These are phyloP conservation scores for Callochromis pleurospilus DNA, from an alignment of 2,113 vertebrate genomes.

Conservation along the genomic window DNA sequence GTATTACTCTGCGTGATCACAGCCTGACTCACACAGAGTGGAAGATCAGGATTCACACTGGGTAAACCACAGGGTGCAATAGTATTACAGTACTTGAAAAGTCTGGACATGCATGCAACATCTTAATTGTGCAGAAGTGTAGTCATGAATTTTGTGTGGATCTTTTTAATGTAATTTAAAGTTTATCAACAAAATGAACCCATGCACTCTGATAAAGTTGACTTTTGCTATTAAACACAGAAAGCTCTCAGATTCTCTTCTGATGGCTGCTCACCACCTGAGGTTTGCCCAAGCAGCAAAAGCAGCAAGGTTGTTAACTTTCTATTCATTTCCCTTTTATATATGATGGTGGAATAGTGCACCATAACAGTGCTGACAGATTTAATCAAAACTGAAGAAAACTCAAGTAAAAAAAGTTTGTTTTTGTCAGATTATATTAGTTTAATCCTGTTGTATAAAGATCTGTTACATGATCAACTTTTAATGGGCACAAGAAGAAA, in stretches of 20 bases:
- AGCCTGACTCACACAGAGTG: background rate
- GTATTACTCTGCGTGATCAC: background rate
- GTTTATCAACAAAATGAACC: background rate
- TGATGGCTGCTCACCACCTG: background rate
- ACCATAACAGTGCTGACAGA: background rate
- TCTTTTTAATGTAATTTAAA: background rate
- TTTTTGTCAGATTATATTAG: background rate
- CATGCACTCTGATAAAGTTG: background rate
- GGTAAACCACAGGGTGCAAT: background rate
- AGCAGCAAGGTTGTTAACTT: background rate
- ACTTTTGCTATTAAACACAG: background rate
- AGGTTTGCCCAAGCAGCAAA: background rate
- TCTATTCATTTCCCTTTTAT: background rate
- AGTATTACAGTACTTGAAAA: background rate
- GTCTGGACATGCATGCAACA: background rate
- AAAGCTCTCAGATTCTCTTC: background rate
- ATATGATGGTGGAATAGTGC: background rate
- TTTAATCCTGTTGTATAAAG: background rate
- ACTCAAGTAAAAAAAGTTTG: fast-evolving
- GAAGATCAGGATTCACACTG: background rate
- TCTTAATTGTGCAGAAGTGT: background rate
- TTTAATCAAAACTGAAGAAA: background rate
- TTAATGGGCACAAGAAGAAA: background rate
- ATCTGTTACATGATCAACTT: background rate
- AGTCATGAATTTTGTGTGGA: background rate